Conservation (phyloP, 2,113 vertebrate genomes). For the Origma solitaria region DNA sequence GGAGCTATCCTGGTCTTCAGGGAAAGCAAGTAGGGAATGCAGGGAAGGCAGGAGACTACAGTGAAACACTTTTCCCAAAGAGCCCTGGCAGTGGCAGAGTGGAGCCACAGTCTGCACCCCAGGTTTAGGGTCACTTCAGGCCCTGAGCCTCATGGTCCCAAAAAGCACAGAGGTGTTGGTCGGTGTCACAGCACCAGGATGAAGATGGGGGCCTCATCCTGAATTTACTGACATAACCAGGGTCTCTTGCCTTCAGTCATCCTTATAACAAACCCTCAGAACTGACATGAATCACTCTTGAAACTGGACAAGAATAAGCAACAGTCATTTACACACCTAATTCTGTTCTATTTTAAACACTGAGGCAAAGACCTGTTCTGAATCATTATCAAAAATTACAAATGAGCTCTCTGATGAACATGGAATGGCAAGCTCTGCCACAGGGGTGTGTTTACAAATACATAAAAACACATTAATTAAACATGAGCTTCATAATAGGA, state of each 20-base stretch:
- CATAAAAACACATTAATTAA: neutral
- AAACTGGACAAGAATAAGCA: neutral
- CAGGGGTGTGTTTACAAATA: neutral
- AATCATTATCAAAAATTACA: neutral
- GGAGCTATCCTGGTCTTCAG: neutral
- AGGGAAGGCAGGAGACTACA: fast-evolving
- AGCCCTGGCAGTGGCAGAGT: fast-evolving
- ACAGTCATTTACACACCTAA: neutral
- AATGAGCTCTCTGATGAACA: neutral
- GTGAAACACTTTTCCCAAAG: neutral
- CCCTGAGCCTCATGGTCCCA: neutral
- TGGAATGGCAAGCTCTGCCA: neutral
- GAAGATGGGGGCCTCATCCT: neutral
- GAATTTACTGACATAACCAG: neutral
- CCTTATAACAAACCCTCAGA: neutral
- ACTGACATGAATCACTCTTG: neutral
- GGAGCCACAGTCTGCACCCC: neutral
- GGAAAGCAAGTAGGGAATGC: neutral
- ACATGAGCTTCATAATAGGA: neutral
- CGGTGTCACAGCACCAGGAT: neutral
- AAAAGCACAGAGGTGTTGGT: neutral
- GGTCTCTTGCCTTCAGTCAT: neutral
- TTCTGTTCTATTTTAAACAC: neutral
- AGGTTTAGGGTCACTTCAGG: neutral
- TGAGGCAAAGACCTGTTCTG: neutral